phyloP scores from a whole-genome alignment of 2,113 vertebrate genomes.

The Cyanistes caeruleus region DNA sequence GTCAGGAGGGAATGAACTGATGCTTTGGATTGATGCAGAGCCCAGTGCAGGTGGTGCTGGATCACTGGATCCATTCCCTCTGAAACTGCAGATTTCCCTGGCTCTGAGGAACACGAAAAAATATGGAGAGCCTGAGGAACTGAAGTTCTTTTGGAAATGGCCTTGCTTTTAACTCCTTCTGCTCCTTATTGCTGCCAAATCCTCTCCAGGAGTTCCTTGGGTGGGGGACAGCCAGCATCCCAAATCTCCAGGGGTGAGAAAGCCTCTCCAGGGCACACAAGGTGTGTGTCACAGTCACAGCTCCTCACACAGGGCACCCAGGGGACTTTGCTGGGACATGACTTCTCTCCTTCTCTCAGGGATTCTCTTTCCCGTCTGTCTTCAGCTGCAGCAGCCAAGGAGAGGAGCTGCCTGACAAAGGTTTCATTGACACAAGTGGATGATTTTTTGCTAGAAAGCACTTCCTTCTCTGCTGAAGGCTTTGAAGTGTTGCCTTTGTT shows the following conservation, averaged over 20 bases:
- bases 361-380: constrained; percentile 62
- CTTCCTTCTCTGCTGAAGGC: constrained; percentile 70
- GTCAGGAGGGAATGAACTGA: neutral
- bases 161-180: neutral
- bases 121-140: neutral
- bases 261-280: neutral
- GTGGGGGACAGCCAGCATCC: neutral
- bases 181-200: neutral
- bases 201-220: neutral
- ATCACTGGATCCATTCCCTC: neutral
- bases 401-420: constrained; percentile 72
- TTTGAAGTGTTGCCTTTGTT: constrained; percentile 80
- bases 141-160: neutral
- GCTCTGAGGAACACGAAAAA: neutral
- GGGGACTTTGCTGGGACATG: constrained; percentile 59
- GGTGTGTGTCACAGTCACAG: neutral
- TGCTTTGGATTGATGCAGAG: neutral
- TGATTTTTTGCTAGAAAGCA: constrained; percentile 75
- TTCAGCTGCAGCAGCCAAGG: constrained; percentile 60
- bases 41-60: neutral
- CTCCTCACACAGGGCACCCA: constrained; percentile 45
- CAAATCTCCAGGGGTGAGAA: neutral
- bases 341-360: constrained; percentile 26
- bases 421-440: constrained; percentile 71
- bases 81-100: neutral